Base-by-base conservation (phyloP, 2,113 vertebrate genomes). In the Hirundichthys speculiger region DNA sequence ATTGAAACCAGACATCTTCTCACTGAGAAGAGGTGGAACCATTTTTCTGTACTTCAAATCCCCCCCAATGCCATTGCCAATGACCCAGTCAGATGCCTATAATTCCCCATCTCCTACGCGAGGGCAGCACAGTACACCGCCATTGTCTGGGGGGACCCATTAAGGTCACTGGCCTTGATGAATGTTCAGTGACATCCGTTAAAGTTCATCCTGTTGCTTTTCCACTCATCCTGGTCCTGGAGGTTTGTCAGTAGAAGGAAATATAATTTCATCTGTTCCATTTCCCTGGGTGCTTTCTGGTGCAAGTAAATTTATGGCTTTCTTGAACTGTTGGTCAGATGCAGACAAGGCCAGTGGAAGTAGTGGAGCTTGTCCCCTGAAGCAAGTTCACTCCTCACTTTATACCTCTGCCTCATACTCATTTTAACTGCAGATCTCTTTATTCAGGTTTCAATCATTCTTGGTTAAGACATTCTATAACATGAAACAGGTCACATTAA, bases 201-300 rank as follows among this genome's bases (percentile, higher is more conserved):
- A 64, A 81, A 73, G 80, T 85, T 75, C 60, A 81, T 73, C 77
- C 59, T 18, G 15, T 51, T 63, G 47, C 58, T 40, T 60, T 78
- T 73, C 49, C 46, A 65, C 74, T 69, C 63, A 58, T 61, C 43
- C 60, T 24, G 53, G 10, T 57, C 58, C 57, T 45, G 24, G 53
- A 75, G 64, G 38, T 64, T 70, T 64, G 51, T 70, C 73, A 63
- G 52, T 20, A 65, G 22, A 39, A 68, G 64, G 30, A 78, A 49
- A 56, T 69, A 69, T 74, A 8, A 69, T 75, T 75, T 72, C 49
- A 77, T 75, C 57, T 38, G 41, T 22, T 67, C 51, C 38, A 7
- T 51, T 59, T 55, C 61, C 62, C 46, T 27, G 58, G 25, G 56
- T 68, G 19, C 51, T 42, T 75, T 60, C 56, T 39, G 24, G 51